A percentile compares a stretch with the other conserved stretches of the same genome.
These are phyloP conservation scores for Hephaestus fuliginosus DNA, from an alignment of 2,797 vertebrate species.

Conservation along the genomic window DNA sequence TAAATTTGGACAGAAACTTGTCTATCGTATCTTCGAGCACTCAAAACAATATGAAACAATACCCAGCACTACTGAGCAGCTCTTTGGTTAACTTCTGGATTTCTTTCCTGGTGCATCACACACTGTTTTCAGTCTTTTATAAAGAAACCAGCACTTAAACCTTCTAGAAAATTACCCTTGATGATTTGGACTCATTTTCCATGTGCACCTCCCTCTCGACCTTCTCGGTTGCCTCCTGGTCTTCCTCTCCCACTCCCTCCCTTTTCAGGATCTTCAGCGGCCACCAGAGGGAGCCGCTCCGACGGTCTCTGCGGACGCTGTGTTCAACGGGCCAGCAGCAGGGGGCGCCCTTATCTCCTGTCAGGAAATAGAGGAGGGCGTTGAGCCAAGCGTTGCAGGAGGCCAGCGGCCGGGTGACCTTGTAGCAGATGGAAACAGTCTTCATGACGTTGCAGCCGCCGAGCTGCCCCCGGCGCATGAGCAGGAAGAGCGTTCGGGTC, in stretches of 20 bases:
- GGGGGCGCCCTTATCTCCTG: conserved; percentile 85
- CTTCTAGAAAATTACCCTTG: conserved; percentile 70
- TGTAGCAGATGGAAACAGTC: conserved; percentile 88
- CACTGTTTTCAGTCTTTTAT: neutral
- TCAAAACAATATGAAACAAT: neutral
- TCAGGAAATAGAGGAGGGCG: conserved; percentile 89
- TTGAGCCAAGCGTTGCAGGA: conserved; percentile 91
- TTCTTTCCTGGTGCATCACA: neutral
- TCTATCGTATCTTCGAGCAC: neutral
- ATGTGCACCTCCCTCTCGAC: conserved; percentile 69
- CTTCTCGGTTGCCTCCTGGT: conserved; percentile 73
- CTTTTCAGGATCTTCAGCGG: conserved; percentile 83
- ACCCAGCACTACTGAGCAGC: neutral
- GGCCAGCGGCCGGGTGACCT: conserved; percentile 88
- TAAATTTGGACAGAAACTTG: neutral
- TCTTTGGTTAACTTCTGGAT: neutral
- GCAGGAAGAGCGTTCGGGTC: conserved; percentile 87
- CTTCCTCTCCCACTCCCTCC: conserved; percentile 79
- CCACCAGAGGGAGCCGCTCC: conserved; percentile 83
- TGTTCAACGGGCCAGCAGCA: conserved; percentile 77
- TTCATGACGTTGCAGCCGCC: conserved; percentile 83
- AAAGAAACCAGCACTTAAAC: neutral
- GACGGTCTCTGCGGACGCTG: conserved; percentile 52
- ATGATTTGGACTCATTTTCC: conserved; percentile 84
- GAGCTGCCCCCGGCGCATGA: conserved; percentile 80